Conservation (phyloP, 1,140 invertebrate genomes). For the Gryon sp. region DNA sequence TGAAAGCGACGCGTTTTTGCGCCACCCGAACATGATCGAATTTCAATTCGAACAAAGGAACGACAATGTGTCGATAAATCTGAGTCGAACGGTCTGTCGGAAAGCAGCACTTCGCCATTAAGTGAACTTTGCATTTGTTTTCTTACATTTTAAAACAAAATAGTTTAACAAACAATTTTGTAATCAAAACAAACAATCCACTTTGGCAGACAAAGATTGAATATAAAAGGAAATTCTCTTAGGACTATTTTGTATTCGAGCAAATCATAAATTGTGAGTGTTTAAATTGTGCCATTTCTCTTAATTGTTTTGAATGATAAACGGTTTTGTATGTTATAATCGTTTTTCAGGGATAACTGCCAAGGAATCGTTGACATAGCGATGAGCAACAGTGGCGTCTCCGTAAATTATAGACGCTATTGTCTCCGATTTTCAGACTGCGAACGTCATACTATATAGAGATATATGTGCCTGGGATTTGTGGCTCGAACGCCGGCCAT, state of each 20-base stretch:
- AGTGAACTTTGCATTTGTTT: too few species aligned
- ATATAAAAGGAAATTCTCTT: too few species aligned
- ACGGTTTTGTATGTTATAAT: conserved; percentile 53
- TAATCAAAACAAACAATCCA: too few species aligned
- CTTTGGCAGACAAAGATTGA: too few species aligned
- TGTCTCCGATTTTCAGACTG: conserved; percentile 58
- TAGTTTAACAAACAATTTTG: too few species aligned
- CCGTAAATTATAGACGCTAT: conserved; percentile 53
- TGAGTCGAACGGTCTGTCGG: conserved; percentile 24
- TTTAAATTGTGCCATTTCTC: conserved; percentile 32
- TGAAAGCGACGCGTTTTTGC: conserved; percentile 14
- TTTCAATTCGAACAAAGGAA: conserved; percentile 4
- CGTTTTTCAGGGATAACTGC: conserved; percentile 52
- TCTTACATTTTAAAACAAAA: too few species aligned
- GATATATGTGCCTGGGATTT: conserved; percentile 60
- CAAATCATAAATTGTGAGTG: not conserved
- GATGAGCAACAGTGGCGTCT: conserved; percentile 64
- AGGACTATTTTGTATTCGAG: conserved; percentile 9
- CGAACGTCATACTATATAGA: conserved; percentile 58
- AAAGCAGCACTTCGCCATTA: not conserved
- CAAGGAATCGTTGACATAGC: conserved; percentile 61
- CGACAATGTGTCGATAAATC: conserved; percentile 16
- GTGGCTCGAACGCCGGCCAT: conserved; percentile 46
- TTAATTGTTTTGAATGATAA: conserved; percentile 44
- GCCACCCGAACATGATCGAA: conserved; percentile 12